phyloP scores from a whole-genome alignment of 2,113 vertebrate species.

The Phaethon lepturus region DNA sequence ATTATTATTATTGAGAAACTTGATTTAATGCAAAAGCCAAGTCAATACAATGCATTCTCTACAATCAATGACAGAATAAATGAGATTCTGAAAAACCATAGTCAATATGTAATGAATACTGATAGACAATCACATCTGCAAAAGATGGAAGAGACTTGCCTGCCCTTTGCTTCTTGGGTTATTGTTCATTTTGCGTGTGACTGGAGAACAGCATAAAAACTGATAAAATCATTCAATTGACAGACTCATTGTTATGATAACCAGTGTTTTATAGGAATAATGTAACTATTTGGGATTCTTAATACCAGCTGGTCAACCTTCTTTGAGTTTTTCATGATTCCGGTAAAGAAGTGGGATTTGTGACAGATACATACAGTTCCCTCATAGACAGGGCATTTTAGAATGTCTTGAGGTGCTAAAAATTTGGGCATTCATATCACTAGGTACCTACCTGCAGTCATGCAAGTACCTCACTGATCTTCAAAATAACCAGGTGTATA shows the following conservation, averaged over 20 bases:
- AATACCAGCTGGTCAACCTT: neutral
- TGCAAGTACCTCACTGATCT: neutral
- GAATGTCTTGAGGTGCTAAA: neutral
- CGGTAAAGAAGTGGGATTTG: neutral
- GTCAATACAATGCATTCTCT: neutral
- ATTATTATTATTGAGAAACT: conserved; percentile 4
- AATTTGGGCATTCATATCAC: neutral
- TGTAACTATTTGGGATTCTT: neutral
- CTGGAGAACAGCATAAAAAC: neutral
- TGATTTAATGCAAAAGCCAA: neutral
- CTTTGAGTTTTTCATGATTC: neutral
- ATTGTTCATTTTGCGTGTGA: neutral
- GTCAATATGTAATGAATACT: neutral
- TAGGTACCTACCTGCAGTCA: neutral
- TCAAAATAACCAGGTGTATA: neutral
- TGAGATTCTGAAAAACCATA: neutral
- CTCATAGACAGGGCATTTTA: neutral
- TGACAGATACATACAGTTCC: neutral
- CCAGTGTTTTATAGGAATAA: neutral
- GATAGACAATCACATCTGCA: neutral
- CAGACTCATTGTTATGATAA: neutral
- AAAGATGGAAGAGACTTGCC: neutral
- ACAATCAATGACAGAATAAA: neutral
- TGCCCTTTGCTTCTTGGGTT: neutral
- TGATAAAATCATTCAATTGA: neutral